Conservation (phyloP, 1,140 invertebrate genomes). For the Diorhabda carinulata region DNA sequence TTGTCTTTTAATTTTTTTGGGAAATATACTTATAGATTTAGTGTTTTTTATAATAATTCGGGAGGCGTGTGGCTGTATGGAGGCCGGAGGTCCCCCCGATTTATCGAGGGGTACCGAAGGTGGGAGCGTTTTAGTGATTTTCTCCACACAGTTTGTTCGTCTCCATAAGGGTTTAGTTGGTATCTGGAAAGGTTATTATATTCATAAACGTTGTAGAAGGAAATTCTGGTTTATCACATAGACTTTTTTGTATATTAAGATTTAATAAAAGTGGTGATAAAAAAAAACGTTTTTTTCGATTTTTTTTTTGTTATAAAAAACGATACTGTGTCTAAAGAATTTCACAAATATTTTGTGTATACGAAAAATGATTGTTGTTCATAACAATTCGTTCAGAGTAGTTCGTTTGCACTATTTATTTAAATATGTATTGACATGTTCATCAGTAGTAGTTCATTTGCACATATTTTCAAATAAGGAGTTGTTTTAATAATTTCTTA, state of each 20-base stretch:
- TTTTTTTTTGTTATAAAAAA: slow-evolving; percentile 16
- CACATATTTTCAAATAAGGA: too few species aligned
- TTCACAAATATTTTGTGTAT: background rate
- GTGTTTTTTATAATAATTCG: slow-evolving; percentile 28
- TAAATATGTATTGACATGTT: too few species aligned
- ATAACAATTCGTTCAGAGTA: too few species aligned
- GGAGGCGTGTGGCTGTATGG: slow-evolving; percentile 33
- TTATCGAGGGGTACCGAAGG: slow-evolving; percentile 7
- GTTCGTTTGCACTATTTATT: too few species aligned
- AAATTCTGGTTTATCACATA: slow-evolving; percentile 33
- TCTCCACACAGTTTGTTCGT: slow-evolving; percentile 48
- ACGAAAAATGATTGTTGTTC: too few species aligned
- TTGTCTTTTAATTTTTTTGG: slow-evolving; percentile 42
- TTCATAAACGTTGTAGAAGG: slow-evolving; percentile 64
- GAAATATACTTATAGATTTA: slow-evolving; percentile 40
- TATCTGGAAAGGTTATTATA: slow-evolving; percentile 73
- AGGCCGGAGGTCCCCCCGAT: slow-evolving; percentile 21
- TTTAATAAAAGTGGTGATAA: slow-evolving; percentile 35
- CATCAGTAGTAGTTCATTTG: too few species aligned
- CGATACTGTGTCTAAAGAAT: slow-evolving; percentile 18
- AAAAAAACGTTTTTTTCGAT: slow-evolving; percentile 13
- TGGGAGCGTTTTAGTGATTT: slow-evolving; percentile 14
- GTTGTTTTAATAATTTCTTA: too few species aligned
- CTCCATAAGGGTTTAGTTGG: slow-evolving; percentile 67
- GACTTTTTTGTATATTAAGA: slow-evolving; percentile 37